Evolutionary conservation across 2,113 vertebrate species (phyloP), one percentile per base, ranked within the genome.

Genomic region (Atrichornis clamosus): DNA sequence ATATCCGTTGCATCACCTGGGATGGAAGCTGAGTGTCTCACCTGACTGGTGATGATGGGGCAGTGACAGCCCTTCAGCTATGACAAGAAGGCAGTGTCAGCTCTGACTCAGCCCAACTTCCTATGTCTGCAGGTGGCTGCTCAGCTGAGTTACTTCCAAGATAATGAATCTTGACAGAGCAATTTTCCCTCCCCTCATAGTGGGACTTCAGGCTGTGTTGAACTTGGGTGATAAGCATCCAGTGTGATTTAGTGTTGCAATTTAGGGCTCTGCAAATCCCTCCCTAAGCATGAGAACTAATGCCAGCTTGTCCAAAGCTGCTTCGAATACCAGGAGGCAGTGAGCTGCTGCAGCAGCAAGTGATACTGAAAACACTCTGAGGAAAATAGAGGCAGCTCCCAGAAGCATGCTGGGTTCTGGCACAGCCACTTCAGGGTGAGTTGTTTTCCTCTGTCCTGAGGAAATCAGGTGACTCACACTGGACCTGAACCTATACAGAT

Each of bases 241-340:
- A n/a, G 15, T 33, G 47, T 67, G 86, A 64, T 41, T 80, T 85
- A 42, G 72, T 75, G 80, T 37, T 95, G 89, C 87, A 81, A 44
- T 52, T 63, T 50, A 75, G 60, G 44, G 69, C 80, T 84, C 73
- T 92, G 79, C 63, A 92, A 87, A 96, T 95, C 89, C 76, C 10
- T 87, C 20, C 19, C 35, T 81, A 88, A 90, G 80, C 68, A 41
- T 1, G 35, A 78, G 89, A 84, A 58, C 83, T 80, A 76, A 81
- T 64, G 80, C 89, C 80, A 92, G 86, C 76, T 86, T 93, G 90
- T 90, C 80, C 69, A 95, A 74, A 95, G 94, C 93, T 87, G 80
- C 83, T 92, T 90, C 1, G 0, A 74, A 73, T 92, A 73, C 53
- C 63, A 77, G 79, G 75, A 88, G 64, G 41, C 49, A 41, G 58